Conservation (phyloP, 2,797 vertebrate genomes). For the Urophycis tenuis region DNA sequence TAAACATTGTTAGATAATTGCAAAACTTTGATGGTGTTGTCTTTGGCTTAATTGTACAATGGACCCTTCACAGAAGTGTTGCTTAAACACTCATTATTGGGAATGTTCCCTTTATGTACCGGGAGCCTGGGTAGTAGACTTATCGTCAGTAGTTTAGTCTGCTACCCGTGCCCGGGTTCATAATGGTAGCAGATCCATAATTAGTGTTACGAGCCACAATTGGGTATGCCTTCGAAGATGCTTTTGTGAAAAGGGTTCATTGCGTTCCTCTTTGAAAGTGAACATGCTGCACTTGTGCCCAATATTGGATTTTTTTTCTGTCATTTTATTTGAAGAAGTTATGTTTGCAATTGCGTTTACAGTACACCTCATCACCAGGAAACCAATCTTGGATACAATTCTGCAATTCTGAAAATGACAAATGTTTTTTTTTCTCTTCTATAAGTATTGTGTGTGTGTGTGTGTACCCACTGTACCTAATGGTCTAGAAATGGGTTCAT, state of each 20-base stretch:
- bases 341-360: background rate
- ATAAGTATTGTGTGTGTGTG: conserved; percentile 18
- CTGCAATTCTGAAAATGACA: background rate
- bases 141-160: background rate
- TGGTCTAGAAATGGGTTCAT: conserved; percentile 45
- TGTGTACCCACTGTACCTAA: conserved; percentile 11
- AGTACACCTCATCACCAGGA: background rate
- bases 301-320: background rate
- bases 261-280: background rate
- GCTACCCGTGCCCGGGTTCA: background rate
- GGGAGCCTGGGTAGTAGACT: background rate
- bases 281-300: background rate
- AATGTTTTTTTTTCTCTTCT: no score
- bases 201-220: background rate
- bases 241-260: background rate
- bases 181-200: background rate
- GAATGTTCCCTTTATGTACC: background rate
- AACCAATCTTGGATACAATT: background rate
- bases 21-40: conserved; percentile 35
- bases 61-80: background rate
- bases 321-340: background rate
- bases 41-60: conserved; percentile 15
- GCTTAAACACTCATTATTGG: background rate
- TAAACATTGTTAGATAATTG: conserved; percentile 74
- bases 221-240: background rate